phyloP scores from a whole-genome alignment of 2,888 invertebrate genomes.

The Melitaea athalia region DNA sequence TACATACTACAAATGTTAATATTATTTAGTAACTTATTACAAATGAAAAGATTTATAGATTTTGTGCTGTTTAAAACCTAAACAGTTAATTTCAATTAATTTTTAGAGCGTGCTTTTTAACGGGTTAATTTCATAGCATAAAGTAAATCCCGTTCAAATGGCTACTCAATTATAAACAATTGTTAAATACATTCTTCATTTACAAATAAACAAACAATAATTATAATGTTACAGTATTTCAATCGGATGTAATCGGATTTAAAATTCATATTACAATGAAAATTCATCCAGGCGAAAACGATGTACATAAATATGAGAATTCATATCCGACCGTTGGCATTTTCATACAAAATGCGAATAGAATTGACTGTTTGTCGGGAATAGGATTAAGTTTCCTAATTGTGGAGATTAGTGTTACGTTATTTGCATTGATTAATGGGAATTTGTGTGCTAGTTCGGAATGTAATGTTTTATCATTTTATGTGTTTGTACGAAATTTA shows the following conservation, averaged over 20 bases:
- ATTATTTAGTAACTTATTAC: too few relatives aligned
- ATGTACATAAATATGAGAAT: conserved; percentile 6
- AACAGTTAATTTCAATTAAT: too few relatives aligned
- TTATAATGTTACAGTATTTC: background rate
- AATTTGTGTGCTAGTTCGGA: background rate
- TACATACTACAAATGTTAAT: too few relatives aligned
- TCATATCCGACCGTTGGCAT: background rate
- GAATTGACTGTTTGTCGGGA: conserved; percentile 3
- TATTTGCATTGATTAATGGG: conserved; percentile 7
- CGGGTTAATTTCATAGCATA: too few relatives aligned
- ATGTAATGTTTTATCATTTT: background rate
- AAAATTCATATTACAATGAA: conserved; percentile 18
- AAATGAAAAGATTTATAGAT: too few relatives aligned
- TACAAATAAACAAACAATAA: background rate
- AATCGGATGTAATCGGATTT: conserved; percentile 12
- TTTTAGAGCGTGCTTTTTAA: too few relatives aligned
- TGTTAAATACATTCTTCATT: background rate
- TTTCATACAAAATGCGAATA: conserved; percentile 5
- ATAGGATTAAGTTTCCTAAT: conserved; percentile 7
- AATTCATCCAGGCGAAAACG: conserved; percentile 9
- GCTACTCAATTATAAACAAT: too few relatives aligned
- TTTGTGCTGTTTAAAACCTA: too few relatives aligned
- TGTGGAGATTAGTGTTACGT: conserved; percentile 7
- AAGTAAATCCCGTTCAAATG: too few relatives aligned
- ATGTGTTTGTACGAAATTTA: background rate